Conservation (phyloP, 2,113 vertebrate species). For the Amphiprion percula region DNA sequence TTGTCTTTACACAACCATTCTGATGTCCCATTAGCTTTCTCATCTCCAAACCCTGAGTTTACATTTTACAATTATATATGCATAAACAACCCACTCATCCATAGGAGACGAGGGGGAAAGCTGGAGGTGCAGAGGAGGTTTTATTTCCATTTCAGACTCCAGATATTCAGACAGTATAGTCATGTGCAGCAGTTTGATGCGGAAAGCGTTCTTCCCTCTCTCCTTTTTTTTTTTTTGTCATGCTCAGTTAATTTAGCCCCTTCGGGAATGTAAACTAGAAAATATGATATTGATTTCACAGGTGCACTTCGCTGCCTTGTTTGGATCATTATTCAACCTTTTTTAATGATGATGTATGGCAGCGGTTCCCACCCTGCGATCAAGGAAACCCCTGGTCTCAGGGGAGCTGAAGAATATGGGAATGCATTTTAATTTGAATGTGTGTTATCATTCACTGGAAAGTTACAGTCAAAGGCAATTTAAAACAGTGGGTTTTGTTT, state of each 20-base stretch:
- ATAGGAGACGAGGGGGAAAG: too few species aligned
- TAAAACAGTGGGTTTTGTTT: background rate
- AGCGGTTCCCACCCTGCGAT: conserved; percentile 5
- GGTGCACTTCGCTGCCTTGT: background rate
- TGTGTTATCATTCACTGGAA: background rate
- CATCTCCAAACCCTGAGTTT: too few species aligned
- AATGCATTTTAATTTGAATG: background rate
- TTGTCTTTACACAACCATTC: too few species aligned
- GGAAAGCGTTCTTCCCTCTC: background rate
- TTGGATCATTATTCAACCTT: conserved; percentile 3
- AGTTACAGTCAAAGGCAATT: background rate
- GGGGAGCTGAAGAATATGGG: background rate
- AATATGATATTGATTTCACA: conserved; percentile 26
- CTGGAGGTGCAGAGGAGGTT: background rate
- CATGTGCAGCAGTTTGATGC: background rate
- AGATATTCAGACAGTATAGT: background rate
- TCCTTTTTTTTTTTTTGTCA: background rate
- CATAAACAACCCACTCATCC: too few species aligned
- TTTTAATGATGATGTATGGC: conserved; percentile 5
- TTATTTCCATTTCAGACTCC: too few species aligned
- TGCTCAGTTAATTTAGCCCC: background rate
- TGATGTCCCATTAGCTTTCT: too few species aligned
- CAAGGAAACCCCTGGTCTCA: background rate
- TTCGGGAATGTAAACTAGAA: background rate
- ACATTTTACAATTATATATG: too few species aligned